A percentile compares a stretch with the other conserved stretches of the same genome.
phyloP scores from a whole-genome alignment of 2,113 vertebrate species.

The Tauraco erythrolophus region DNA sequence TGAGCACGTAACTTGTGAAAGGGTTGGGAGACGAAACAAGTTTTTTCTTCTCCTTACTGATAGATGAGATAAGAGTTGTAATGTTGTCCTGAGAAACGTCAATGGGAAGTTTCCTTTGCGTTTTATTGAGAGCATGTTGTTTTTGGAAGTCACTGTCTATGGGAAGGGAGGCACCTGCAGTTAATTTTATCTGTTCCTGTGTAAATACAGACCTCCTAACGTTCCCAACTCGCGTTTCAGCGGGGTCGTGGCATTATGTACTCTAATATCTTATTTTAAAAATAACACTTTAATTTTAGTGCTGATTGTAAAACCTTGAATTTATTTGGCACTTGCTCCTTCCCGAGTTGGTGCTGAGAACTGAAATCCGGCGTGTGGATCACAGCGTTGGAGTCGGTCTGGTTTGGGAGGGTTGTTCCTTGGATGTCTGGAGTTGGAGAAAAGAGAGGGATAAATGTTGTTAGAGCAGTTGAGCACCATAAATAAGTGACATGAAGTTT shows the following conservation, averaged over 20 bases:
- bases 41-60: not conserved
- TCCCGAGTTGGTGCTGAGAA: not conserved
- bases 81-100: not conserved
- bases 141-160: conserved; percentile 47
- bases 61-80: conserved; percentile 30
- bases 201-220: not conserved
- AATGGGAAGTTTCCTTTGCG: conserved; percentile 20
- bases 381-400: rapidly evolving
- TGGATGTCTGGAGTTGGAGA: not conserved
- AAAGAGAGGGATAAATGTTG: not conserved
- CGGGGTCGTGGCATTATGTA: conserved; percentile 40
- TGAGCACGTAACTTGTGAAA: not conserved
- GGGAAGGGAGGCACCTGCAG: conserved; percentile 70
- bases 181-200: conserved; percentile 40
- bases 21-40: not conserved
- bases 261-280: conserved; percentile 46
- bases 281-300: conserved; percentile 56
- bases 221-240: not conserved
- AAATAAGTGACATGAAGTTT: not conserved
- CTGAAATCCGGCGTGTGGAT: not conserved
- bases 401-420: not conserved
- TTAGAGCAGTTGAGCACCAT: not conserved
- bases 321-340: conserved; percentile 27
- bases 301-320: conserved; percentile 42
- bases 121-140: conserved; percentile 9